phyloP scores from a whole-genome alignment of 1,140 invertebrate species.

The Hylyphantes graminicola region DNA sequence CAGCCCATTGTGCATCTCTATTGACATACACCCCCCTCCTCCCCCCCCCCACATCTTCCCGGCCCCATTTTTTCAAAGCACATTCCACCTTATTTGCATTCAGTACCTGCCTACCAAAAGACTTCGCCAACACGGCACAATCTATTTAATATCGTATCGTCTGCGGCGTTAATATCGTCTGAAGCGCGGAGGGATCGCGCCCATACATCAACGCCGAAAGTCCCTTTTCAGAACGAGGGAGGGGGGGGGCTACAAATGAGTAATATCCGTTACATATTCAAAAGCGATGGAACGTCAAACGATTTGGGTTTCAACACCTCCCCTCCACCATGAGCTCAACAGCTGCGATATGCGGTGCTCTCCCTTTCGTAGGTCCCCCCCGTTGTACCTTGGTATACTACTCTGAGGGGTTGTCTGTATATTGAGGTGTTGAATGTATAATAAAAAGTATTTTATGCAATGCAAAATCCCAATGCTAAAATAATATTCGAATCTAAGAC shows the following conservation, averaged over 20 bases:
- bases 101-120: too few relatives aligned
- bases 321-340: background rate
- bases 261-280: slow-evolving; percentile 60
- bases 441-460: too few relatives aligned
- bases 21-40: too few relatives aligned
- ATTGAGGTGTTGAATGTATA: too few relatives aligned
- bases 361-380: background rate
- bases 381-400: background rate
- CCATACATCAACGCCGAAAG: slow-evolving; percentile 10
- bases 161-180: slow-evolving; percentile 37
- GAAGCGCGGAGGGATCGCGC: slow-evolving; percentile 14
- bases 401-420: too few relatives aligned
- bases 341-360: slow-evolving; percentile 27
- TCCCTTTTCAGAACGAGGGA: background rate
- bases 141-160: background rate
- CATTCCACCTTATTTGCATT: too few relatives aligned
- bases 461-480: too few relatives aligned
- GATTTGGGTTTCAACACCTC: slow-evolving; percentile 56
- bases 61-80: too few relatives aligned
- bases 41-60: too few relatives aligned
- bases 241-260: slow-evolving; percentile 21
- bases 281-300: slow-evolving; percentile 55
- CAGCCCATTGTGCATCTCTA: too few relatives aligned
- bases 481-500: too few relatives aligned
- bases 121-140: too few relatives aligned